Conservation (phyloP, 2,113 vertebrate species). For the Egretta garzetta region DNA sequence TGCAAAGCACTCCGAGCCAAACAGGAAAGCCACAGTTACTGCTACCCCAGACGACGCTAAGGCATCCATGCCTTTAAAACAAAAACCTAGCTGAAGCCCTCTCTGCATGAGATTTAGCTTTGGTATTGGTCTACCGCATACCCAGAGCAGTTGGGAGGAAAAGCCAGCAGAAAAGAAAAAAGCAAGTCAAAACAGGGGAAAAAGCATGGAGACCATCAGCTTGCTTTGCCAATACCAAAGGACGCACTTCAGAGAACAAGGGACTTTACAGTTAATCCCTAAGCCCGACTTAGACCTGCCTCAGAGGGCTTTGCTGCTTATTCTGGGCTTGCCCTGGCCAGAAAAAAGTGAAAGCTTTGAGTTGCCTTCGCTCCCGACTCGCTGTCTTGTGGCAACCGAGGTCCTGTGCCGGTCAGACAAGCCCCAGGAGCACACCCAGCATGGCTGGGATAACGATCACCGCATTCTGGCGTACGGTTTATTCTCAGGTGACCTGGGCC, state of each 20-base stretch:
- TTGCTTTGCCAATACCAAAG: not conserved
- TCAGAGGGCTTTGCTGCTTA: not conserved
- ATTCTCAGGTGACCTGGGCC: not conserved
- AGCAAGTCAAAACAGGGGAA: not conserved
- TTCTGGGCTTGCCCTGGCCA: not conserved
- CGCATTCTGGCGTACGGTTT: rapidly evolving
- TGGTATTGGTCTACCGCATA: rapidly evolving
- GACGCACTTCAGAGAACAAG: not conserved
- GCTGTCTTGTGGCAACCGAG: rapidly evolving
- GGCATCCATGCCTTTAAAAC: not conserved
- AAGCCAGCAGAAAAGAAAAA: not conserved
- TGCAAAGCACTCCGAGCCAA: rapidly evolving
- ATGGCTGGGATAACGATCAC: rapidly evolving
- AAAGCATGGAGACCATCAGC: not conserved
- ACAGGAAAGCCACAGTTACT: not conserved
- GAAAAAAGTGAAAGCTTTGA: slow-evolving; percentile 12
- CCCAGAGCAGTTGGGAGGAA: not conserved
- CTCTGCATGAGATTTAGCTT: not conserved
- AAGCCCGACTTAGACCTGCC: not conserved
- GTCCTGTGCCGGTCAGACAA: rapidly evolving
- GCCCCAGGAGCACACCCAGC: rapidly evolving
- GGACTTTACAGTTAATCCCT: not conserved
- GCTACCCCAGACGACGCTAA: not conserved
- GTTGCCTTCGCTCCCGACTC: not conserved
- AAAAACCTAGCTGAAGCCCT: not conserved